A percentile compares a stretch with the other conserved stretches of the same genome.
These are phyloP conservation scores for Drosophila borealis DNA, from an alignment of 2,888 invertebrate genomes.

Conservation along the genomic window DNA sequence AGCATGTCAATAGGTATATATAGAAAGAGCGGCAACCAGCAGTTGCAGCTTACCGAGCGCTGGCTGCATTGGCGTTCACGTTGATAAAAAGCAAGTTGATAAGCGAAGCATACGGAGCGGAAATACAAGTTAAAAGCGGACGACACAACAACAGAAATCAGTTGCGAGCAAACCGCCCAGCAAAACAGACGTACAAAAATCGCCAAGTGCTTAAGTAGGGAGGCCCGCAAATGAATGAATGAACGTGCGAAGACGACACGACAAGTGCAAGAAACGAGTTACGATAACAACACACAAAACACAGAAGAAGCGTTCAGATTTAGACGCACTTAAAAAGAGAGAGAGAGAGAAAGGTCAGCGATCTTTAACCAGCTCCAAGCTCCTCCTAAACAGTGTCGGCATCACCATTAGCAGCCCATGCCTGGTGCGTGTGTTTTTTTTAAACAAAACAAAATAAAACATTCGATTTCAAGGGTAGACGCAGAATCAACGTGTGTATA, in stretches of 20 bases:
- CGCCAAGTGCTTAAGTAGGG: constrained; percentile 35
- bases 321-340: constrained; percentile 2
- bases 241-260: constrained; percentile 40
- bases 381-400: constrained; percentile 20
- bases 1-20: constrained; percentile 18
- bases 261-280: constrained; percentile 75
- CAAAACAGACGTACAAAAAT: constrained; percentile 65
- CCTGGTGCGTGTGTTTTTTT: constrained; percentile 25
- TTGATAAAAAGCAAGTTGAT: constrained; percentile 47
- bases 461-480: constrained; percentile 65
- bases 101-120: constrained; percentile 32
- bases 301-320: constrained; percentile 58
- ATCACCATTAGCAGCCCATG: constrained; percentile 35
- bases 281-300: constrained; percentile 56
- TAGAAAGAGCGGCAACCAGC: constrained; percentile 3
- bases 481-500: constrained; percentile 39
- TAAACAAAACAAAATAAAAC: constrained; percentile 39
- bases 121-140: constrained; percentile 57
- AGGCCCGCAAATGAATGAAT: constrained; percentile 58
- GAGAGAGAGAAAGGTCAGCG: constrained; percentile 67
- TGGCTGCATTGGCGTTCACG: constrained; percentile 6
- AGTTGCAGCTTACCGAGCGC: constrained; percentile 17
- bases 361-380: constrained; percentile 63
- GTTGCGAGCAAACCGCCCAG: constrained; percentile 60
- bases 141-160: constrained; percentile 51